Conservation (phyloP, 2,113 vertebrate species). For the Chaetodon auriga region DNA sequence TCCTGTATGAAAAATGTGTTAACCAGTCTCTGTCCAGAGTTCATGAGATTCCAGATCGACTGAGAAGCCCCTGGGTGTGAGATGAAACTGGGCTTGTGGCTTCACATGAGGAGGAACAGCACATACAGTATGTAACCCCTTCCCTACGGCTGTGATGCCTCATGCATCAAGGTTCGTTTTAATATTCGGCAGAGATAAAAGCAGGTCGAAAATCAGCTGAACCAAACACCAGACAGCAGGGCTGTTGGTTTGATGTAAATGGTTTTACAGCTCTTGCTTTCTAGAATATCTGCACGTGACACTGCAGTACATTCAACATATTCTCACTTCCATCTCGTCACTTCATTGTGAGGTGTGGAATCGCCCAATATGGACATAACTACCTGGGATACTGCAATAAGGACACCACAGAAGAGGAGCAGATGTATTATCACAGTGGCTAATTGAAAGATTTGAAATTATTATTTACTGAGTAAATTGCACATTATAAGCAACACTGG, state of each 20-base stretch:
- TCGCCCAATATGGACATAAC: not conserved
- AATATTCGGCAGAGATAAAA: not conserved
- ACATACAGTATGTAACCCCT: not conserved
- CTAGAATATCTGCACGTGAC: no score
- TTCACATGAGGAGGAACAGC: no score
- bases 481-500: not conserved
- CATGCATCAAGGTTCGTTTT: not conserved
- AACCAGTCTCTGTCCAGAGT: not conserved
- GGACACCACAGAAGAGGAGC: not conserved
- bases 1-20: not conserved
- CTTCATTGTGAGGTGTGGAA: not conserved
- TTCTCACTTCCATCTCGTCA: no score
- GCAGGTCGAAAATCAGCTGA: not conserved
- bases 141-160: not conserved
- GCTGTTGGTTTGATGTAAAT: not conserved
- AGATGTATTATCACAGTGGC: not conserved
- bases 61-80: not conserved
- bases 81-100: not conserved
- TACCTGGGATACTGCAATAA: not conserved
- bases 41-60: not conserved
- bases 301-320: no score
- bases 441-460: not conserved
- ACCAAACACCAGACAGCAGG: not conserved
- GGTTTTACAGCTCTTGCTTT: no score
- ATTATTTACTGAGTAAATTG: not conserved